Percentiles rank a stretch among this genome's conserved stretches.
Conservation (phyloP, 2,888 invertebrate species). For the Archaeoteleia sp. region DNA sequence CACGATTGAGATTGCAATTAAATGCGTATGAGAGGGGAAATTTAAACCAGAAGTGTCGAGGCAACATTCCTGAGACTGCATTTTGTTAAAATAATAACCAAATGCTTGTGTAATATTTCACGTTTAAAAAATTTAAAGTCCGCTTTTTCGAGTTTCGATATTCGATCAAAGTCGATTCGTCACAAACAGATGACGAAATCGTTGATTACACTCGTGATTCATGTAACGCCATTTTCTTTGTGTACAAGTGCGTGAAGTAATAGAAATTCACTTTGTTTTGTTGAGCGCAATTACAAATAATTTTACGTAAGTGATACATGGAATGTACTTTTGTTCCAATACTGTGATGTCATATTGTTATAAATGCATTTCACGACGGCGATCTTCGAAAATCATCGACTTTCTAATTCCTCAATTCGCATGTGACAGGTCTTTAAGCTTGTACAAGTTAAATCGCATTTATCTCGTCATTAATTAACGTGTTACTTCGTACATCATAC, state of each 20-base stretch:
- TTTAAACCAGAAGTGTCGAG: too few relatives aligned
- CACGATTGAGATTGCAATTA: too few relatives aligned
- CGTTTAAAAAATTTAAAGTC: too few relatives aligned
- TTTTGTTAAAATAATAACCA: too few relatives aligned
- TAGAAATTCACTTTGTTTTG: conserved; percentile 53
- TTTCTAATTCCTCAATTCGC: conserved; percentile 4
- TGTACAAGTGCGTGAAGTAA: conserved; percentile 61
- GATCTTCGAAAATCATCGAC: not conserved
- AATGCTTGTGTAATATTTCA: too few relatives aligned
- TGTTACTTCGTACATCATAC: too few relatives aligned
- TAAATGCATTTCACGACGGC: not conserved
- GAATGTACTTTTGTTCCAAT: not conserved
- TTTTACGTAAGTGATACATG: conserved; percentile 35
- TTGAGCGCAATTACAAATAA: conserved; percentile 55
- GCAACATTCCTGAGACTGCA: too few relatives aligned
- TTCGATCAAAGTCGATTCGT: not conserved
- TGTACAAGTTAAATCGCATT: not conserved
- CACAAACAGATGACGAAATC: conserved; percentile 64
- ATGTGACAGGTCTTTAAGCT: conserved; percentile 43
- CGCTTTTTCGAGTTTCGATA: not conserved
- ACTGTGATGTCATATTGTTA: not conserved
- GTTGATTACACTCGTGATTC: conserved; percentile 63
- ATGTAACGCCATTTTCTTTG: conserved; percentile 68
- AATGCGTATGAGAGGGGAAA: too few relatives aligned
- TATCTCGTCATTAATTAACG: not conserved